Percentiles rank a stretch among this genome's conserved stretches.
phyloP scores from a whole-genome alignment of 2,888 invertebrate genomes.

The Rhamnusium bicolor region DNA sequence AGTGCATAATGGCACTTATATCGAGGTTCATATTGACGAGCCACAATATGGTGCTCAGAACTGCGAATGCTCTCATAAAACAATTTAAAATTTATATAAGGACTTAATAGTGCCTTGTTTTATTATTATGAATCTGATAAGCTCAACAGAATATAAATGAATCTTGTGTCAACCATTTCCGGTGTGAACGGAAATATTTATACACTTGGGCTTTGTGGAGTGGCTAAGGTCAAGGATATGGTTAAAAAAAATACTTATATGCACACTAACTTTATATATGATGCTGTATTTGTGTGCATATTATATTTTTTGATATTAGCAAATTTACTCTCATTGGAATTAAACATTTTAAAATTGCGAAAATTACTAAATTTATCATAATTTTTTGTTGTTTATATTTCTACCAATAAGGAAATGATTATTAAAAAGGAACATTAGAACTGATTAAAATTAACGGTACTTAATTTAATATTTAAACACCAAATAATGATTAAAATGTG shows the following conservation, averaged over 20 bases:
- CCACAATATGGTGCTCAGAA: too few species aligned
- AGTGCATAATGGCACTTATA: neutral
- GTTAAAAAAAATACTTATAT: neutral
- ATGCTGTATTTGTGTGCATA: too few species aligned
- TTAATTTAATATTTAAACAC: too few species aligned
- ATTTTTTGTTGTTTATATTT: too few species aligned
- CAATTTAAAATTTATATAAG: neutral
- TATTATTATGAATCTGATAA: constrained; percentile 12
- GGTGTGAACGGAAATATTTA: constrained; percentile 1
- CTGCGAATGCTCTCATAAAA: neutral
- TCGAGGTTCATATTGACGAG: neutral
- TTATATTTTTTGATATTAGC: too few species aligned
- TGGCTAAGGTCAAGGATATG: neutral
- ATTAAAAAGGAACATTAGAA: too few species aligned
- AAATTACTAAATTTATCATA: too few species aligned
- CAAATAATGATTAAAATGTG: too few species aligned
- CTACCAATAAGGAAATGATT: too few species aligned
- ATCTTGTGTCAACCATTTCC: constrained; percentile 3
- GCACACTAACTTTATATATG: neutral
- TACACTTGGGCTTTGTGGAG: neutral
- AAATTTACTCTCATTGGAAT: neutral
- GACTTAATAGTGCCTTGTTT: neutral
- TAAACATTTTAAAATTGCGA: too few species aligned
- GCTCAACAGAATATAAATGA: neutral
- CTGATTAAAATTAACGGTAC: too few species aligned